phyloP scores from a whole-genome alignment of 2,113 vertebrate species.

The Datnioides undecimradiatus region DNA sequence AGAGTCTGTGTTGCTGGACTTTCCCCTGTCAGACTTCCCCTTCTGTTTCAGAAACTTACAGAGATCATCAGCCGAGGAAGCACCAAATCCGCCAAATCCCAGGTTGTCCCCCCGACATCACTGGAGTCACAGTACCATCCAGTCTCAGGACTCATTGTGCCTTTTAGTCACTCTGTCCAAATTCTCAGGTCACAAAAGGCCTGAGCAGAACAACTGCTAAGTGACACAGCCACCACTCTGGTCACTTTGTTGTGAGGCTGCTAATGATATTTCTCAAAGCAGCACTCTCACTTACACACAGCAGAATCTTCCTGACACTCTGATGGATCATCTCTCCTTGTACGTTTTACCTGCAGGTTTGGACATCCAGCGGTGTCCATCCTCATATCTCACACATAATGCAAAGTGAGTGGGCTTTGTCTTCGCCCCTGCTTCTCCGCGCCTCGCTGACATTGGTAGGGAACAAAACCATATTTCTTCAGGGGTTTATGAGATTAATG shows the following conservation, averaged over 20 bases:
- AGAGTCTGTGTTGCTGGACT: not conserved
- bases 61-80: not conserved
- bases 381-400: slow-evolving; percentile 41
- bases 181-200: slow-evolving; percentile 4
- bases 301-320: slow-evolving; percentile 9
- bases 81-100: too few species aligned
- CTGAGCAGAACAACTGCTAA: not conserved
- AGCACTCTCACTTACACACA: not conserved
- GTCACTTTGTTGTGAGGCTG: not conserved
- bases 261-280: not conserved
- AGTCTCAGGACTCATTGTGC: not conserved
- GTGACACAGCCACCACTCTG: not conserved
- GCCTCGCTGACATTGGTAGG: not conserved
- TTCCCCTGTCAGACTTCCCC: not conserved
- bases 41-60: not conserved
- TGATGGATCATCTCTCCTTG: slow-evolving; percentile 41
- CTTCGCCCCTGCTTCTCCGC: not conserved
- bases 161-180: not conserved
- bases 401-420: slow-evolving; percentile 36
- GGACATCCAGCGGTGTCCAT: slow-evolving; percentile 11
- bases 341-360: slow-evolving; percentile 32
- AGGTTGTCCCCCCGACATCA: slow-evolving; percentile 12
- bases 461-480: slow-evolving; percentile 24
- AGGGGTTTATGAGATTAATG: slow-evolving; percentile 19
- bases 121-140: not conserved